A percentile compares a stretch with the other conserved stretches of the same genome.
phyloP scores from a whole-genome alignment of 2,888 invertebrate species.

The Ommatoiulus sabulosus region DNA sequence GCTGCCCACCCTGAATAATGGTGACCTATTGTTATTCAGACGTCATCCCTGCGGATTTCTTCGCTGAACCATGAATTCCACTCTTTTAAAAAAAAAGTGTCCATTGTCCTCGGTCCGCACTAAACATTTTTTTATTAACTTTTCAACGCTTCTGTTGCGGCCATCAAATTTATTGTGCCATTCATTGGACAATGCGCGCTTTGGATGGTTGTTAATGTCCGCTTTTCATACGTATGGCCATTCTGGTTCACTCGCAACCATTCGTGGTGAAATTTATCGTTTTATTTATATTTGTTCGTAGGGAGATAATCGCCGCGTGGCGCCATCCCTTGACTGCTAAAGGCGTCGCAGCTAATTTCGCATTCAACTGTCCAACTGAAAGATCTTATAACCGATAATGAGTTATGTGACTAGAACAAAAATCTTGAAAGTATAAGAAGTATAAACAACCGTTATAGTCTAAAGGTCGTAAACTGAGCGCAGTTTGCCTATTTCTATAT shows the following conservation, averaged over 20 bases:
- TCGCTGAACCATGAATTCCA: conserved; percentile 7
- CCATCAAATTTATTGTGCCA: conserved; percentile 10
- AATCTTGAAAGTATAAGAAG: background rate
- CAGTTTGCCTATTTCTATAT: no score
- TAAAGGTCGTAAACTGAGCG: no score
- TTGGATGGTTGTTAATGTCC: background rate
- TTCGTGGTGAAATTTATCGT: background rate
- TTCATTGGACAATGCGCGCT: conserved; percentile 10
- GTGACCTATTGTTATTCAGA: conserved; percentile 6
- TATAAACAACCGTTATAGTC: no score
- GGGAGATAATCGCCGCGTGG: background rate
- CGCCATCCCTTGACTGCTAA: background rate
- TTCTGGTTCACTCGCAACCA: background rate
- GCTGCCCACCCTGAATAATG: background rate
- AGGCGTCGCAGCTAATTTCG: background rate
- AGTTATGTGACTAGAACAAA: conserved; percentile 7
- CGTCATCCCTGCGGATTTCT: background rate
- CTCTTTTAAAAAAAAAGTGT: background rate
- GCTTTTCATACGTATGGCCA: background rate
- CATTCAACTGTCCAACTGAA: background rate
- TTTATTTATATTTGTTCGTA: background rate
- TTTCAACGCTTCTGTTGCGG: background rate
- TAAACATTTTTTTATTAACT: background rate
- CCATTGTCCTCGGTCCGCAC: background rate
- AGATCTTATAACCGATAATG: background rate